Conservation (phyloP, 2,113 vertebrate species). For the Sigmodon hispidus region DNA sequence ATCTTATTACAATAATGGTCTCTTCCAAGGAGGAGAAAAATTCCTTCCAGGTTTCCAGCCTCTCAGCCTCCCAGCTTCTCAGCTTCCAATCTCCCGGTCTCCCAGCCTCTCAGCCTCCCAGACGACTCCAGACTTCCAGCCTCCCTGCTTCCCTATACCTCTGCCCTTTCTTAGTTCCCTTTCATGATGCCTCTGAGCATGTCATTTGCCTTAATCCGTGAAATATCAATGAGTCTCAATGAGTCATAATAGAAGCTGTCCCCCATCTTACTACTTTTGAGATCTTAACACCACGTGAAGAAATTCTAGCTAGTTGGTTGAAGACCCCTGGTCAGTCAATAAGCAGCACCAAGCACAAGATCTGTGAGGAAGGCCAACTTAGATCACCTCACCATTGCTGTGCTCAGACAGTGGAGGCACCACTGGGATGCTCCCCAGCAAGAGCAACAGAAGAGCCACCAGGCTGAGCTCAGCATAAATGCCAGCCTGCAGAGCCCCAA, state of each 20-base stretch:
- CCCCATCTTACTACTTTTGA: constrained; percentile 1
- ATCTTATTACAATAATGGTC: background rate
- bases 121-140: too few species aligned
- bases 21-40: background rate
- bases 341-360: background rate
- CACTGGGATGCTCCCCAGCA: too few species aligned
- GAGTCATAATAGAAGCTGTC: background rate
- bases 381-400: background rate
- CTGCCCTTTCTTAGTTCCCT: background rate
- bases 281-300: background rate
- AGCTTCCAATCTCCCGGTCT: background rate
- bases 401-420: background rate
- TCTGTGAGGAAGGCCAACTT: background rate
- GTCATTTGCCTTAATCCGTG: background rate
- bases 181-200: background rate
- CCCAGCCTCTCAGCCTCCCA: background rate
- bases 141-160: background rate
- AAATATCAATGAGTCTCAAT: background rate
- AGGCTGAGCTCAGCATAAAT: background rate
- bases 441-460: background rate
- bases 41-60: background rate
- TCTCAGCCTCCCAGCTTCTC: too few species aligned
- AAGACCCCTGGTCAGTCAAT: background rate
- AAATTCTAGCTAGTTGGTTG: background rate
- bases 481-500: background rate